Conservation (phyloP, 1,140 invertebrate species). For the Hesperophylax magnus region DNA sequence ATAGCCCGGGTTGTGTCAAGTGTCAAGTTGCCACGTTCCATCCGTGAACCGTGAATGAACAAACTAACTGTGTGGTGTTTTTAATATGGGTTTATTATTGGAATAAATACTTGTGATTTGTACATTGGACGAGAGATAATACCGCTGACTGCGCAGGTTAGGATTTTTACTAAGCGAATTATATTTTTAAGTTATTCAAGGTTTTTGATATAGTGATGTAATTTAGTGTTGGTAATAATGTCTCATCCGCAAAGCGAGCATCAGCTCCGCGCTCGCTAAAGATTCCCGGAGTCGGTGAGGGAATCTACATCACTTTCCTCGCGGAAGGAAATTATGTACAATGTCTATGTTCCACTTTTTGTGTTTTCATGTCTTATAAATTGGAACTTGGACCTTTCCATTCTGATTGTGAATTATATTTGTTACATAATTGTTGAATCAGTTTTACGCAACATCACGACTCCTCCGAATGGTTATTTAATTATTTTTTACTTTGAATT, state of each 20-base stretch:
- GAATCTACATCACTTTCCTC: background rate
- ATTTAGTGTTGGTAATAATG: slow-evolving; percentile 56
- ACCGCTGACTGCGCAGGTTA: slow-evolving; percentile 51
- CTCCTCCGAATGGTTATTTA: slow-evolving; percentile 21
- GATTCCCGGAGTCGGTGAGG: background rate
- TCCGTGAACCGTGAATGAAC: background rate
- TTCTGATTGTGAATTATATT: slow-evolving; percentile 40
- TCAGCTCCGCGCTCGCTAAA: background rate
- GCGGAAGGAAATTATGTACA: slow-evolving; percentile 16
- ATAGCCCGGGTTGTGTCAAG: background rate
- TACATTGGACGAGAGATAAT: slow-evolving; percentile 52
- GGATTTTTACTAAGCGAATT: slow-evolving; percentile 58
- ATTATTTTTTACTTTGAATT: slow-evolving; percentile 42
- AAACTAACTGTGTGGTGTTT: slow-evolving; percentile 30
- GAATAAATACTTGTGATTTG: slow-evolving; percentile 50
- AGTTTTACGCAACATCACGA: slow-evolving; percentile 37
- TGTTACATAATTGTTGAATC: slow-evolving; percentile 41
- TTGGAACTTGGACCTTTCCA: slow-evolving; percentile 21
- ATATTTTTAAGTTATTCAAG: slow-evolving; percentile 58
- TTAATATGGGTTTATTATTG: slow-evolving; percentile 36
- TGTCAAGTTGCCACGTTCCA: slow-evolving; percentile 3
- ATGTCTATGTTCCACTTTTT: slow-evolving; percentile 45
- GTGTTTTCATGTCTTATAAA: slow-evolving; percentile 35
- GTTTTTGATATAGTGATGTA: slow-evolving; percentile 57
- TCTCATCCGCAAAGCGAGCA: slow-evolving; percentile 45